A percentile compares a stretch with the other conserved stretches of the same genome.
phyloP scores from a whole-genome alignment of 2,797 vertebrate genomes.

The Diplodus sargus region DNA sequence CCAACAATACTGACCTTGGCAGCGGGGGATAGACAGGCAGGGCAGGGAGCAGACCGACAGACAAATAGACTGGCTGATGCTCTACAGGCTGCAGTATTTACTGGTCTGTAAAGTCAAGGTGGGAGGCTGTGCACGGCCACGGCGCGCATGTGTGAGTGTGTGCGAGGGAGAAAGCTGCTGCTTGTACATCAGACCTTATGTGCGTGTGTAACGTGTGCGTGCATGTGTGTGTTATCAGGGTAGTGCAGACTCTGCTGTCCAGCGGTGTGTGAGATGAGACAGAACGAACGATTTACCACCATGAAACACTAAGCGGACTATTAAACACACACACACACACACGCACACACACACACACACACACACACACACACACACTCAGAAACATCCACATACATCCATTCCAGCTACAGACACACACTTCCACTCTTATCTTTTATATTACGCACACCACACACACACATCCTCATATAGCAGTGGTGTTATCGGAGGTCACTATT shows the following conservation, averaged over 20 bases:
- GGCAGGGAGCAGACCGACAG: constrained; percentile 39
- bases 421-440: too few species aligned
- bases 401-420: constrained; percentile 22
- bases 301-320: constrained; percentile 71
- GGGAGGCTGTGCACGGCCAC: constrained; percentile 32
- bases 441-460: constrained; percentile 40
- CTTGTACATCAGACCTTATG: constrained; percentile 22
- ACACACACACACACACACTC: neutral
- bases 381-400: constrained; percentile 17
- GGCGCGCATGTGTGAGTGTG: constrained; percentile 19
- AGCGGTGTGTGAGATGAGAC: constrained; percentile 76
- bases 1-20: constrained; percentile 46
- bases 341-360: constrained; percentile 22
- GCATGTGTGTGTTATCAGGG: constrained; percentile 75
- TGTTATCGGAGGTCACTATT: constrained; percentile 69
- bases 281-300: constrained; percentile 71
- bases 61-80: constrained; percentile 41
- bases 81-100: constrained; percentile 61
- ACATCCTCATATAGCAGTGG: constrained; percentile 30
- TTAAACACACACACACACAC: constrained; percentile 51
- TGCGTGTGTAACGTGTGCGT: constrained; percentile 28
- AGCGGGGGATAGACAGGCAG: constrained; percentile 29
- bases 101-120: constrained; percentile 60
- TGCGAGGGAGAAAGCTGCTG: constrained; percentile 29
- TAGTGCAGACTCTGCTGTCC: constrained; percentile 74